Evolutionary conservation across 53 echinoderm and acorn worm species (phyloP).

Genomic region (Patiria pectinifera): DNA sequence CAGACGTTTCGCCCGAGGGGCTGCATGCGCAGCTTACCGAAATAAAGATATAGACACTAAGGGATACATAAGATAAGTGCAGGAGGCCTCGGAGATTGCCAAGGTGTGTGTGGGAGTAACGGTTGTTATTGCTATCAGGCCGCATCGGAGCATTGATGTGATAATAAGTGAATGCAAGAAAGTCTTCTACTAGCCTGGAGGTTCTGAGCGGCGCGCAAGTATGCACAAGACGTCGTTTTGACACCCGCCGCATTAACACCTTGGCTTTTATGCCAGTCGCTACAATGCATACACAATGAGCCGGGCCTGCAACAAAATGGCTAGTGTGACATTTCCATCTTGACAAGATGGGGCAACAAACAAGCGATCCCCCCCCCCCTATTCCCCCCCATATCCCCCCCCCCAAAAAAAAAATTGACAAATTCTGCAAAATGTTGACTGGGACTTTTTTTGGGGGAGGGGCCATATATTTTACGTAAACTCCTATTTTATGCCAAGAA

Average conservation of each 20-base stretch:
- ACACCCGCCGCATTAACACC: background rate
- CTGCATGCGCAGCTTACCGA: constrained; percentile 17
- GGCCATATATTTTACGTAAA: no score
- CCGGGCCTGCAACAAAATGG: no score
- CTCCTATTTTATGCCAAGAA: no score
- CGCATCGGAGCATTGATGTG: constrained; percentile 35
- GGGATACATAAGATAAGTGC: background rate
- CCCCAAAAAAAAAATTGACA: no score
- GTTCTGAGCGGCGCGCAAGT: background rate
- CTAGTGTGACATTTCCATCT: no score
- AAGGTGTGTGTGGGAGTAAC: constrained; percentile 45
- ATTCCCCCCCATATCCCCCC: no score
- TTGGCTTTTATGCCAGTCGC: background rate
- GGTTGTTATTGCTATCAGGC: constrained; percentile 35
- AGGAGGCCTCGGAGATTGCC: constrained; percentile 17
- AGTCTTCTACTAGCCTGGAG: constrained; percentile 7
- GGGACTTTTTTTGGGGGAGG: no score
- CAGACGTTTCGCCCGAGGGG: constrained; percentile 11
- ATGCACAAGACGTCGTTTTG: background rate
- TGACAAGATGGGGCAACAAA: no score
- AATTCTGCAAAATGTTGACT: no score
- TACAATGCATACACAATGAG: no score
- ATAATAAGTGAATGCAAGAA: constrained; percentile 17
- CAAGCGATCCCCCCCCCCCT: no score
- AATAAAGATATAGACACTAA: constrained; percentile 15